phyloP scores from a whole-genome alignment of 2,888 invertebrate species.

The Rotaria socialis region DNA sequence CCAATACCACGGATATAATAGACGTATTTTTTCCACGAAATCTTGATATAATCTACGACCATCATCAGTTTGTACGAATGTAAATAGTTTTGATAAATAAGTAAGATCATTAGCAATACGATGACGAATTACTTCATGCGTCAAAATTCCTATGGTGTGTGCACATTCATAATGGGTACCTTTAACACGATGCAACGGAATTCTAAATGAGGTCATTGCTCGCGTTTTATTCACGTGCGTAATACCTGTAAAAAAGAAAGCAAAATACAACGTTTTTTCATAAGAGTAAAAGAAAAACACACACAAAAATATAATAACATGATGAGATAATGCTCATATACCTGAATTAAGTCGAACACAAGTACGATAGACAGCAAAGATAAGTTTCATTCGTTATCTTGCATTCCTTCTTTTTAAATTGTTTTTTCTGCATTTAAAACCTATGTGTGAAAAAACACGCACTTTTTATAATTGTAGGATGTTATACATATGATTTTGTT shows the following conservation, averaged over 20 bases:
- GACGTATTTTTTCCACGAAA: background rate
- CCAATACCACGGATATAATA: slow-evolving; percentile 42
- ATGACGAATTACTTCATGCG: background rate
- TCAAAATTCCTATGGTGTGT: background rate
- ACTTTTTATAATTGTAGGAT: too few relatives aligned
- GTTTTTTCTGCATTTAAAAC: too few relatives aligned
- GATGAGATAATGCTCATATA: background rate
- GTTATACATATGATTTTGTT: too few relatives aligned
- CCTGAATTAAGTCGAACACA: background rate
- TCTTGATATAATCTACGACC: background rate
- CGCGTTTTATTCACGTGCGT: background rate
- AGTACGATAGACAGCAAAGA: background rate
- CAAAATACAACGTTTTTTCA: background rate
- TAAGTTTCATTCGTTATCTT: background rate
- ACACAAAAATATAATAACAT: too few relatives aligned
- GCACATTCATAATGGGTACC: slow-evolving; percentile 43
- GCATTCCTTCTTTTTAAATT: too few relatives aligned
- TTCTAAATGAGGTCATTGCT: background rate
- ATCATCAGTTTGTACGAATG: background rate
- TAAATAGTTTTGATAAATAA: background rate
- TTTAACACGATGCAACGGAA: slow-evolving; percentile 36
- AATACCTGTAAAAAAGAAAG: background rate
- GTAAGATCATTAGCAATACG: background rate
- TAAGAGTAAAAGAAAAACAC: too few relatives aligned
- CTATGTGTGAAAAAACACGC: too few relatives aligned